Conservation (phyloP, 2,888 invertebrate species). For the Parnassius glacialis region DNA sequence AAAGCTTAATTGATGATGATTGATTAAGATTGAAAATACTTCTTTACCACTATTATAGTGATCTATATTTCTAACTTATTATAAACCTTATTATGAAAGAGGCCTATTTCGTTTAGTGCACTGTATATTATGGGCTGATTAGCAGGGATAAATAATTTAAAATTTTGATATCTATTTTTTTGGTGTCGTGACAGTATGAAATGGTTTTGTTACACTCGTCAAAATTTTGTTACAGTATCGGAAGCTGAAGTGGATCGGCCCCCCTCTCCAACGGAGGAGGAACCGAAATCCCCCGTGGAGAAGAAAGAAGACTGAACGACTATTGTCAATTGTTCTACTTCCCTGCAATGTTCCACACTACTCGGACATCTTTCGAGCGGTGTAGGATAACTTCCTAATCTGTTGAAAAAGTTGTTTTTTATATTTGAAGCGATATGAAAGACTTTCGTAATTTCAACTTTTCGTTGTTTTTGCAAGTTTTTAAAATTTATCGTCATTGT, state of each 20-base stretch:
- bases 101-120: too few relatives aligned
- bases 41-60: too few relatives aligned
- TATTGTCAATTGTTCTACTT: constrained; percentile 27
- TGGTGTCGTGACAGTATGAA: too few relatives aligned
- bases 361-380: constrained; percentile 22
- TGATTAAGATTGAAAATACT: too few relatives aligned
- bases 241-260: constrained; percentile 57
- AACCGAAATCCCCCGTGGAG: constrained; percentile 54
- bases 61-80: too few relatives aligned
- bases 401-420: neutral
- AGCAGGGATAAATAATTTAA: too few relatives aligned
- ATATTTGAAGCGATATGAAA: neutral
- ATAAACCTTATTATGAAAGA: too few relatives aligned
- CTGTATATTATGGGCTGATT: too few relatives aligned
- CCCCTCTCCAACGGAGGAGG: constrained; percentile 51
- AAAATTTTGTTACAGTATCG: constrained; percentile 43
- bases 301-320: constrained; percentile 75
- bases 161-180: too few relatives aligned
- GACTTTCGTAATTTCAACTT: neutral
- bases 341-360: constrained; percentile 9
- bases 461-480: neutral
- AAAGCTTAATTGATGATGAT: too few relatives aligned
- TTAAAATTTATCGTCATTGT: constrained; percentile 11
- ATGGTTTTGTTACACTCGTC: neutral
- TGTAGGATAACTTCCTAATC: constrained; percentile 6